Evolutionary conservation across 1,140 invertebrate genomes (phyloP), one percentile per base, ranked within the genome.

Genomic region (Brachionus plicatilis): DNA sequence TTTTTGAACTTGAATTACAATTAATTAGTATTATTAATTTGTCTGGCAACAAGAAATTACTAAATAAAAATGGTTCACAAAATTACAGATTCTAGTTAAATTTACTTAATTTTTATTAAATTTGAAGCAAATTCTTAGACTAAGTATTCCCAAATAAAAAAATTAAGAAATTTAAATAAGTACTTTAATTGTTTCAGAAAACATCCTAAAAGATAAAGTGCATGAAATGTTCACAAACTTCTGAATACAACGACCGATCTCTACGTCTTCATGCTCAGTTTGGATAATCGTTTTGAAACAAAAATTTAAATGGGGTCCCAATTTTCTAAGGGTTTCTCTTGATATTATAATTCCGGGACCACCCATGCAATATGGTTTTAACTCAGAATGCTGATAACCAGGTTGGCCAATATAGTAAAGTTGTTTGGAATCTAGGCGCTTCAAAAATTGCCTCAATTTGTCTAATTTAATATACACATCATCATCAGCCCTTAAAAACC

Each of bases 311-410:
- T 97, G 85, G 94, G 91, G 91, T 17, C 87, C 89, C 50, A 92
- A 86, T 41, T 87, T 76, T 53, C 87, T 85, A 33, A 92, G 85
- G 2, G 91, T 91, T 78, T 89, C 88, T 45, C 88, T 85, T 79
- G 91, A 92, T 41, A 92, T 89, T 17, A 99, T 93, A 47, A 99
- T 94, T 0, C 96, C 96, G 0, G 97, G 96, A 0, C 97, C 97
- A 45, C 97, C 97, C 97, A 99, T 99, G 89, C 97, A 99, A 88
- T 98, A 99, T 88, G 99, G 99, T 89, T 99, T 93, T 24, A 24
- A 24, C 88, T 95, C 94, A 85, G 92, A 94, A 85, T 95, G 90
- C 60, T 92, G 92, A 12, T 90, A 87, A 29, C 91, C 91, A 27
- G 91, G 90, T 86, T 92, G 91, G 43, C 91, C 90, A 45, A 89